Evolutionary conservation across 2,888 invertebrate species (phyloP).

Genomic region (Metopia argyrocephala): DNA sequence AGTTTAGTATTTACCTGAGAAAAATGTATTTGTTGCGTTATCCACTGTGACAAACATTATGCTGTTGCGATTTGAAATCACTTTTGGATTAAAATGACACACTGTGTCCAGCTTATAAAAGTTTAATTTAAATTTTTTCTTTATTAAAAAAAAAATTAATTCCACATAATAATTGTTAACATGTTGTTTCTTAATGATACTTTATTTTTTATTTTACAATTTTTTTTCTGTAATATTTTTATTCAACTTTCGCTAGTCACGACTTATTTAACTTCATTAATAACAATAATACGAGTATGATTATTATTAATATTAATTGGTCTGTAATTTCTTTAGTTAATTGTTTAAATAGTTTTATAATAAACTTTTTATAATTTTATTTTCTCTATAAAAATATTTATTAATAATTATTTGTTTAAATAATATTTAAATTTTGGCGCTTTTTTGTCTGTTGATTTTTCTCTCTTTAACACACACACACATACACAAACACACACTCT

Average conservation of each 20-base stretch:
- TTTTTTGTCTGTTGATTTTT: not conserved
- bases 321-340: not conserved
- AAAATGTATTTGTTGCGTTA: conserved; percentile 75
- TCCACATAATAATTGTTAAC: not conserved
- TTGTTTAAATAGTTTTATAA: no score
- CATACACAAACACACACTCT: no score
- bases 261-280: not conserved
- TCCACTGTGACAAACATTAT: conserved; percentile 78
- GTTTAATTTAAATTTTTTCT: not conserved
- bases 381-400: not conserved
- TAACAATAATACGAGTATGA: not conserved
- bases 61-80: conserved; percentile 31
- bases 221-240: not conserved
- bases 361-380: no score
- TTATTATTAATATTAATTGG: not conserved
- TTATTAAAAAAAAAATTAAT: conserved; percentile 4
- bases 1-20: conserved; percentile 74
- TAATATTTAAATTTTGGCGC: conserved; percentile 41
- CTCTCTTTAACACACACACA: no score
- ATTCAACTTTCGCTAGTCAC: conserved; percentile 17
- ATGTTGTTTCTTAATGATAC: conserved; percentile 28
- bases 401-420: not conserved
- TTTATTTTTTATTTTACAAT: conserved; percentile 20
- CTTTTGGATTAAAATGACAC: conserved; percentile 2
- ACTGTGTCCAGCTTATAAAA: conserved; percentile 1